These are phyloP conservation scores for Perizoma affinitatum DNA, from an alignment of 2,888 invertebrate species.

Conservation along the genomic window DNA sequence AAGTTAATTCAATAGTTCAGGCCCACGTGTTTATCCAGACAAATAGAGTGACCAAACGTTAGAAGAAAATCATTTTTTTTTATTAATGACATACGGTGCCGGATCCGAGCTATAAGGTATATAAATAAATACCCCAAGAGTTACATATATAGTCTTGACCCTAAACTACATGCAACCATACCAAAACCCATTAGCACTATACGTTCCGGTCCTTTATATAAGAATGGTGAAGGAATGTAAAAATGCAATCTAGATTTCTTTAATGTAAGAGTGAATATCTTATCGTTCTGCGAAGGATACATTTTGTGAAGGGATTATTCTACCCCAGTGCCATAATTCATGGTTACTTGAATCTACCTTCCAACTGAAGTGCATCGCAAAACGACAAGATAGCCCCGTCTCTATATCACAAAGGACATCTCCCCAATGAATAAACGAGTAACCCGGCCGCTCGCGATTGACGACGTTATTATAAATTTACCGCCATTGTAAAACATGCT, in stretches of 20 bases:
- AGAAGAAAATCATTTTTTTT: not conserved
- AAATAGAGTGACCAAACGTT: constrained; percentile 5
- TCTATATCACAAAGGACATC: constrained; percentile 38
- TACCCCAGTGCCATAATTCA: not conserved
- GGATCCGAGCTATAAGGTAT: too few species aligned
- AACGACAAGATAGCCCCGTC: constrained; percentile 34
- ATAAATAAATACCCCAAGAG: too few species aligned
- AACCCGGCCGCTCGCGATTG: constrained; percentile 42
- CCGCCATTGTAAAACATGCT: constrained; percentile 48
- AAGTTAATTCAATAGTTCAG: constrained; percentile 62
- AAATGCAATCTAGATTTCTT: too few species aligned
- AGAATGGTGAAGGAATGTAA: too few species aligned
- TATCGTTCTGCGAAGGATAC: too few species aligned
- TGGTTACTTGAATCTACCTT: constrained; percentile 21
- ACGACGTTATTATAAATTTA: constrained; percentile 47
- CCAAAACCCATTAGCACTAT: too few species aligned
- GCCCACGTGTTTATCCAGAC: constrained; percentile 56
- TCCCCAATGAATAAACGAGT: constrained; percentile 49
- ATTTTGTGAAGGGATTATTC: too few species aligned
- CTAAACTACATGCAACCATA: too few species aligned
- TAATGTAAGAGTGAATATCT: too few species aligned
- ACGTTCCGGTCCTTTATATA: too few species aligned
- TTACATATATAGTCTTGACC: too few species aligned
- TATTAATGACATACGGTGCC: too few species aligned
- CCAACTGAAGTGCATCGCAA: constrained; percentile 26